Percentiles rank a stretch among this genome's conserved stretches.
Evolutionary conservation across 2,113 vertebrate species (phyloP).

Genomic region (Brevimyrus niger): DNA sequence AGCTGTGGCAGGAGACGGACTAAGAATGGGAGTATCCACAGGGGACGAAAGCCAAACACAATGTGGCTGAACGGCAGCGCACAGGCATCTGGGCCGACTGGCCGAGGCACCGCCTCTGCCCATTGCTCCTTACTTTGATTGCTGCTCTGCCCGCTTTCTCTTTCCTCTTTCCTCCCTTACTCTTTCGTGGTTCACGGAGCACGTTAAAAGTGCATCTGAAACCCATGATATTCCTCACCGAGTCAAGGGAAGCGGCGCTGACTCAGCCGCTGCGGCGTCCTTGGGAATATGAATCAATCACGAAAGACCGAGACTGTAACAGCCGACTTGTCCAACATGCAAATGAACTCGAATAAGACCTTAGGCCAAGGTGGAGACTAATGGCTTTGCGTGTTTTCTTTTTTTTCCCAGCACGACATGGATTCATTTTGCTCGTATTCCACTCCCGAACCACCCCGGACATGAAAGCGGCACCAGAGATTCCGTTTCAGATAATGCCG

Average conservation of each 20-base stretch:
- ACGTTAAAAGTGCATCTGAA: neutral
- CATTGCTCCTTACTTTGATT: neutral
- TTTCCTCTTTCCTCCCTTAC: neutral
- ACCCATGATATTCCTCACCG: neutral
- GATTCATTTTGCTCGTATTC: slow-evolving; percentile 44
- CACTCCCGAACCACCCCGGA: slow-evolving; percentile 47
- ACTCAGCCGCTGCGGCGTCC: neutral
- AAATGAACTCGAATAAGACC: neutral
- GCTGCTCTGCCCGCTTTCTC: neutral
- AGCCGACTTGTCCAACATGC: neutral
- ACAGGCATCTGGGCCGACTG: neutral
- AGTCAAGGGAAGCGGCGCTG: neutral
- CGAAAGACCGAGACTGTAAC: slow-evolving; percentile 5
- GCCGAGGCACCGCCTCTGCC: neutral
- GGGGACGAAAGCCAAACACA: slow-evolving; percentile 10
- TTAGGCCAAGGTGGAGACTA: slow-evolving; percentile 30
- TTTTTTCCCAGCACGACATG: slow-evolving; percentile 51
- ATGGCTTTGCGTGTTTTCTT: slow-evolving; percentile 24
- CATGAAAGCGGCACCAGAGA: slow-evolving; percentile 42
- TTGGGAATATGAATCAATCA: slow-evolving; percentile 31
- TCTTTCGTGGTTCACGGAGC: neutral
- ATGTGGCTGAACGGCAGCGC: neutral
- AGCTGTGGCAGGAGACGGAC: neutral
- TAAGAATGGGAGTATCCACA: slow-evolving; percentile 8
- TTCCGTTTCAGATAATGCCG: slow-evolving; percentile 45